Conservation (phyloP, 2,113 vertebrate genomes). For the Chaenogobius annularis region DNA sequence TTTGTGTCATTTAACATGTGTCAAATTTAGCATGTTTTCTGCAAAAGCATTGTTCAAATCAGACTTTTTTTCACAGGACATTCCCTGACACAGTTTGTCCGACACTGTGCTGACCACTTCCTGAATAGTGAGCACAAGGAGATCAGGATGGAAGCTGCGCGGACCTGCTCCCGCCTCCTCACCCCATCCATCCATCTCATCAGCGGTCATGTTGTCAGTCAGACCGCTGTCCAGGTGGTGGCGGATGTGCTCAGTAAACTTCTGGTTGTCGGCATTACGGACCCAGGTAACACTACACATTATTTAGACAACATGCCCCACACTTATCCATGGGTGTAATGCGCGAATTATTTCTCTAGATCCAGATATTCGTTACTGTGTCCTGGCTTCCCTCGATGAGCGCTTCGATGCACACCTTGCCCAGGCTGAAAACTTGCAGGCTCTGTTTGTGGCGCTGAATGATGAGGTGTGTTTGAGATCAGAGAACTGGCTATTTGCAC, state of each 20-base stretch:
- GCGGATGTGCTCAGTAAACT: constrained; percentile 98
- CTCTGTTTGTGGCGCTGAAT: constrained; percentile 94
- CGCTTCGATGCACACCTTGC: constrained; percentile 96
- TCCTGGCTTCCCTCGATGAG: constrained; percentile 96
- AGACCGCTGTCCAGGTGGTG: constrained; percentile 96
- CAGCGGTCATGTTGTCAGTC: constrained; percentile 94
- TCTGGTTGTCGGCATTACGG: constrained; percentile 96
- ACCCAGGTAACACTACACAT: constrained; percentile 83
- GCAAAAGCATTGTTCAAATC: not conserved
- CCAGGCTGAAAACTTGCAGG: constrained; percentile 96
- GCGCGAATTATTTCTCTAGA: constrained; percentile 73
- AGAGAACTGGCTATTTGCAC: constrained; percentile 97
- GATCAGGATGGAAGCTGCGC: constrained; percentile 95
- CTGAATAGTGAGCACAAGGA: constrained; percentile 98
- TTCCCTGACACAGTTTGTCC: constrained; percentile 98
- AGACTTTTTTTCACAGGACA: constrained; percentile 79
- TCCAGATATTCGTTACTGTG: constrained; percentile 97
- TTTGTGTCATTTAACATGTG: no score
- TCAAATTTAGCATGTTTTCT: not conserved
- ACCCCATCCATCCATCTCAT: constrained; percentile 95
- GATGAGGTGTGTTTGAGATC: constrained; percentile 99
- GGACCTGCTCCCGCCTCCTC: constrained; percentile 93
- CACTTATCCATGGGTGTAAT: not conserved
- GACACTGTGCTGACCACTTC: constrained; percentile 97
- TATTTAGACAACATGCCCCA: not conserved